Percentiles rank a stretch among this genome's conserved stretches.
Evolutionary conservation across 2,888 invertebrate genomes (phyloP).

Genomic region (Archips crataeganus): DNA sequence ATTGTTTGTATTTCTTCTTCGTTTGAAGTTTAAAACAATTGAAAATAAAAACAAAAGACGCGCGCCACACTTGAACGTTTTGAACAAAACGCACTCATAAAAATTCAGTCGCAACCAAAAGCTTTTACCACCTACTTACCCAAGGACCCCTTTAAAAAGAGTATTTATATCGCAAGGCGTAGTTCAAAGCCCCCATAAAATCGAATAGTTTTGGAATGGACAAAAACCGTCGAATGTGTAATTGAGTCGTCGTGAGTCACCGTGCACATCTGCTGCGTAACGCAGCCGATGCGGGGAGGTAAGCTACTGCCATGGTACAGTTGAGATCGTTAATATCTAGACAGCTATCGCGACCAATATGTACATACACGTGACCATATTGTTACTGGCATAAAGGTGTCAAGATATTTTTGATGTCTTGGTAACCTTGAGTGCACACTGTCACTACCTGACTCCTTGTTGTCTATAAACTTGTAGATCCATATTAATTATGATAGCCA

Average conservation of each 20-base stretch:
- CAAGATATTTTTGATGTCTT: not conserved
- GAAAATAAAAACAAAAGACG: not conserved
- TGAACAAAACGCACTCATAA: slow-evolving; percentile 12
- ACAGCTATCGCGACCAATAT: no score
- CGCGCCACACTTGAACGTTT: not conserved
- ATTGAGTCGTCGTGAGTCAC: slow-evolving; percentile 84
- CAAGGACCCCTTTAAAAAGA: slow-evolving; percentile 39
- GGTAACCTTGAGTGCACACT: no score
- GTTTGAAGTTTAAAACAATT: not conserved
- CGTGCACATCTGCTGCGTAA: slow-evolving; percentile 77
- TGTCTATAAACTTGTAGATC: not conserved
- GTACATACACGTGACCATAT: no score
- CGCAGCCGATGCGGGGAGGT: slow-evolving; percentile 56
- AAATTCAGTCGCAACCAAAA: slow-evolving; percentile 20
- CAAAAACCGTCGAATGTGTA: slow-evolving; percentile 84
- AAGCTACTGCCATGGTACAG: slow-evolving; percentile 50
- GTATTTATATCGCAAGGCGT: slow-evolving; percentile 42
- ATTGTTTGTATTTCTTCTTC: not conserved
- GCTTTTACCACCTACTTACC: slow-evolving; percentile 39
- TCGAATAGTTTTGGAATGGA: slow-evolving; percentile 65
- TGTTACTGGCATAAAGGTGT: no score
- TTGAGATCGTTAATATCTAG: no score
- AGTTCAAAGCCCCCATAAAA: slow-evolving; percentile 59
- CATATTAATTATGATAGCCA: no score
- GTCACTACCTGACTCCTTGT: no score